phyloP scores from a whole-genome alignment of 2,888 invertebrate species.

The Busseola fusca region DNA sequence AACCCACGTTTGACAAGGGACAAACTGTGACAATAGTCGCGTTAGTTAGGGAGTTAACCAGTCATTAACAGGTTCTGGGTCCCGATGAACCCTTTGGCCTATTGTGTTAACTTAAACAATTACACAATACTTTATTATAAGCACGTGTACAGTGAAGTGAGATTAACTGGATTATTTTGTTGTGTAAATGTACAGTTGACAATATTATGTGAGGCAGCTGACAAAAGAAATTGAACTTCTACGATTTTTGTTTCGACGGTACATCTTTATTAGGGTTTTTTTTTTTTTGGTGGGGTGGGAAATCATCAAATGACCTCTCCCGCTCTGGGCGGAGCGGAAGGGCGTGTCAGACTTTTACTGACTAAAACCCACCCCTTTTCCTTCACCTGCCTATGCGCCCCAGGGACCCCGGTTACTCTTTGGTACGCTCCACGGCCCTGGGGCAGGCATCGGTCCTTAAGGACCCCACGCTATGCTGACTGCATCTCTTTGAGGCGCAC shows the following conservation, averaged over 20 bases:
- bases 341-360: no score
- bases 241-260: neutral
- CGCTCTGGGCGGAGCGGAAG: no score
- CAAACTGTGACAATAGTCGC: constrained; percentile 24
- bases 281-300: no score
- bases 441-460: no score
- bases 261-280: neutral
- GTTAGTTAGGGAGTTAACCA: constrained; percentile 9
- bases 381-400: no score
- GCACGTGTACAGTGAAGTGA: neutral
- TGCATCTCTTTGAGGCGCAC: no score
- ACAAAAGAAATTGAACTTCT: neutral
- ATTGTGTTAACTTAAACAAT: constrained; percentile 22
- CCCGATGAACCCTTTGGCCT: constrained; percentile 25
- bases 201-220: neutral
- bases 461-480: no score
- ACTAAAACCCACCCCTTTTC: no score
- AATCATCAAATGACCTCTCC: no score
- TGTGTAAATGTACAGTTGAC: neutral
- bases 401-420: no score
- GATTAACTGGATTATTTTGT: constrained; percentile 5
- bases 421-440: no score
- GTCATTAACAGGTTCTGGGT: constrained; percentile 15
- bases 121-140: constrained; percentile 1
- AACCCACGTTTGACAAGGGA: constrained; percentile 27